Evolutionary conservation across 2,888 invertebrate species (phyloP), one percentile per base, ranked within the genome.

Genomic region (Xylophagus ater): DNA sequence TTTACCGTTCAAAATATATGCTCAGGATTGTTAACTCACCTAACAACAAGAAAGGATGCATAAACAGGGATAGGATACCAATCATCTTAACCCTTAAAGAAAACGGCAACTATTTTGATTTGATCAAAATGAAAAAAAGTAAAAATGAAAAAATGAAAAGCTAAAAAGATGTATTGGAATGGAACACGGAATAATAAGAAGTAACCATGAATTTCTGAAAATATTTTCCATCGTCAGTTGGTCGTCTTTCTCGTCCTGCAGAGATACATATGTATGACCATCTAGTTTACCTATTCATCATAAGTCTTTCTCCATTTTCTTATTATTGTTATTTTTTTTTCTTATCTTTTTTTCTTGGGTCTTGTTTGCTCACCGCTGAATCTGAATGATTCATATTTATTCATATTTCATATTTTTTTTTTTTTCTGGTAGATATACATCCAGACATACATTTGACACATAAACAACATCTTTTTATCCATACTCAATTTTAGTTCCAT

Each of bases 261-360:
- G 30, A 37, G 24, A 37, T 31, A 37, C 37, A 37, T n/a, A n/a
- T n/a, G n/a, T n/a, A n/a, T n/a, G n/a, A n/a, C n/a, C n/a, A n/a
- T n/a, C n/a, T n/a, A n/a, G n/a, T n/a, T n/a, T n/a, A n/a, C n/a
- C n/a, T n/a, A n/a, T n/a, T 32, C 35, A 28, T 36, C 39, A 21
- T 39, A 25, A 34, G 29, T 31, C 29, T 34, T 34, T 32, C 33
- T 34, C 26, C 34, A 38, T 29, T 34, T n/a, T n/a, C n/a, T n/a
- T n/a, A n/a, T n/a, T n/a, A n/a, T n/a, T n/a, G 34, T 30, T 42
- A 34, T 34, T 37, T 37, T 34, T 37, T 31, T 34, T 34, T 17
- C 31, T 30, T 42, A 18, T 31, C 33, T 42, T 42, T 39, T 42
- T 42, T 39, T 34, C 32, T 42, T 42, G 34, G 39, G 42, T 42